Conservation (phyloP, 2,888 invertebrate species). For the Chaitophorus viminalis region DNA sequence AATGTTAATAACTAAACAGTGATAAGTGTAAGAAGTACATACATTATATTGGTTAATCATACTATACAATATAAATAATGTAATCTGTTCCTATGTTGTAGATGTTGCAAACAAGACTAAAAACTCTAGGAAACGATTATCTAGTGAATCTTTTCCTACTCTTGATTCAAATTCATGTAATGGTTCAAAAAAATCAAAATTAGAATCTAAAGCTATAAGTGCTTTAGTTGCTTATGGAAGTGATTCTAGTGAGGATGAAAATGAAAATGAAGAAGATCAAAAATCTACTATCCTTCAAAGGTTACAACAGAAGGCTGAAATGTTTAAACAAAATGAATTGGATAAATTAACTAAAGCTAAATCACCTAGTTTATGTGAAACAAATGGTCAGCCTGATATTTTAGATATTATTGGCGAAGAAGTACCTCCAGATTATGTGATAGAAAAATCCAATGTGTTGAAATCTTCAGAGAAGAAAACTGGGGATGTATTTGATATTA, state of each 20-base stretch:
- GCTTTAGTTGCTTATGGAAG: constrained; percentile 56
- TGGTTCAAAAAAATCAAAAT: constrained; percentile 49
- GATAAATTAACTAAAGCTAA: constrained; percentile 70
- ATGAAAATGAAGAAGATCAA: constrained; percentile 67
- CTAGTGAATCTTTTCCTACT: constrained; percentile 37
- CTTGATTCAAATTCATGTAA: constrained; percentile 36
- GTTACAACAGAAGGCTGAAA: constrained; percentile 70
- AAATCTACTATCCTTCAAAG: constrained; percentile 72
- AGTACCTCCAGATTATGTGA: constrained; percentile 66
- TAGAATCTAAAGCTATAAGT: constrained; percentile 48
- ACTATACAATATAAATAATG: not conserved
- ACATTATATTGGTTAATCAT: not conserved
- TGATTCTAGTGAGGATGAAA: constrained; percentile 63
- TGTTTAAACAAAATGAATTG: constrained; percentile 71
- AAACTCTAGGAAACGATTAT: constrained; percentile 35
- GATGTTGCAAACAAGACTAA: constrained; percentile 27
- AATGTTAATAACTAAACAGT: not conserved
- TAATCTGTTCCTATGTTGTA: constrained; percentile 24
- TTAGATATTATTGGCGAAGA: constrained; percentile 68
- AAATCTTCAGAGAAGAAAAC: constrained; percentile 29
- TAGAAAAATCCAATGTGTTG: constrained; percentile 15
- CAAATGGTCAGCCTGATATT: constrained; percentile 67
- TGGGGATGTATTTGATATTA: constrained; percentile 50
- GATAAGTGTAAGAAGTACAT: not conserved
- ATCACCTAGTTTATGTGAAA: constrained; percentile 56